These are phyloP conservation scores for Ophion ellenae DNA, from an alignment of 2,888 invertebrate species.

Conservation along the genomic window DNA sequence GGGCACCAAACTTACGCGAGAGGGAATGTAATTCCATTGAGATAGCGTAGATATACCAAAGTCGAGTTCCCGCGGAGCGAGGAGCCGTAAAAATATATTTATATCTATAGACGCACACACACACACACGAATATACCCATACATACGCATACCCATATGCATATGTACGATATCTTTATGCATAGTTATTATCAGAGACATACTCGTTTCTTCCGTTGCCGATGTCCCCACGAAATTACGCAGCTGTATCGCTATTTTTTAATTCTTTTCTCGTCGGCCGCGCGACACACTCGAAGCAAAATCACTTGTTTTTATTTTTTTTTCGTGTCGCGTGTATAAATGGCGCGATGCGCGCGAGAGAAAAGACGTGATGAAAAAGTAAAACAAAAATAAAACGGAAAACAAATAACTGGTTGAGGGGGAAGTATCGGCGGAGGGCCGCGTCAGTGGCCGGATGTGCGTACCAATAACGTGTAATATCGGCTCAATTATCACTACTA, in stretches of 20 bases:
- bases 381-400: conserved; percentile 18
- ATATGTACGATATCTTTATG: not conserved
- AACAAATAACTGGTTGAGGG: conserved; percentile 13
- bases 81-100: conserved; percentile 9
- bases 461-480: conserved; percentile 47
- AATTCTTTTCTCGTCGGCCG: conserved; percentile 12
- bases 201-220: conserved; percentile 15
- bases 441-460: conserved; percentile 21
- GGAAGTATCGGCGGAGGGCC: conserved; percentile 39
- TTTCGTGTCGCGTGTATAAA: conserved; percentile 2
- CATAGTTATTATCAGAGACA: conserved; percentile 1
- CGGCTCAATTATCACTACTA: conserved; percentile 69
- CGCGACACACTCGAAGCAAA: conserved; percentile 23
- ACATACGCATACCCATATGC: not conserved
- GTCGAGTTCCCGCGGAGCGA: conserved; percentile 19
- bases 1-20: conserved; percentile 12
- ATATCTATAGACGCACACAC: not conserved
- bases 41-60: conserved; percentile 20
- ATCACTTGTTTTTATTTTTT: not conserved
- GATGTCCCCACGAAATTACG: conserved; percentile 24
- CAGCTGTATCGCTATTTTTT: conserved; percentile 16
- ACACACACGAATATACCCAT: not conserved
- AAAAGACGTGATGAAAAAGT: conserved; percentile 8
- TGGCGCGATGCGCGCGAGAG: conserved; percentile 1
- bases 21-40: conserved; percentile 31